phyloP scores from a whole-genome alignment of 2,113 vertebrate genomes.

The Ammodytes marinus region DNA sequence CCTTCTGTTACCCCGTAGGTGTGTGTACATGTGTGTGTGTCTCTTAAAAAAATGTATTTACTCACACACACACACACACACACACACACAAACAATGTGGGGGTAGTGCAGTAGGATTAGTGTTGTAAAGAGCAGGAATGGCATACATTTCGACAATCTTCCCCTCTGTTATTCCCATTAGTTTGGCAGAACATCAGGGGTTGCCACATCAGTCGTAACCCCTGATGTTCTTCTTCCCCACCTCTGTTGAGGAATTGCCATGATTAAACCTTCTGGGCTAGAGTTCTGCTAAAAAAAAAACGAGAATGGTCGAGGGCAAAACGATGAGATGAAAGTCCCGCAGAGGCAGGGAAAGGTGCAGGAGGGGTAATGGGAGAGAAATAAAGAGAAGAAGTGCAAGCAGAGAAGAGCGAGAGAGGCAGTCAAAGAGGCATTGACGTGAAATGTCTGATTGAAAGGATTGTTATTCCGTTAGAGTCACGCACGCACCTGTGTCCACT shows the following conservation, averaged over 20 bases:
- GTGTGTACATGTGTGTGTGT: background rate
- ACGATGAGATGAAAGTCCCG: slow-evolving; percentile 11
- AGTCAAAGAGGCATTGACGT: slow-evolving; percentile 19
- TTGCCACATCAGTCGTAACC: slow-evolving; percentile 22
- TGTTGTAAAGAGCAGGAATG: slow-evolving; percentile 11
- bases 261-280: slow-evolving; percentile 23
- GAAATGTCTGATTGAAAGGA: slow-evolving; percentile 27
- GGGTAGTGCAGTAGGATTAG: background rate
- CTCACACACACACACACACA: background rate
- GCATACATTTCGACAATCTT: background rate
- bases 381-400: background rate
- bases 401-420: background rate
- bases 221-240: slow-evolving; percentile 4
- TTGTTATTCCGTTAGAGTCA: slow-evolving; percentile 7
- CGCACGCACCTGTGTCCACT: slow-evolving; percentile 27
- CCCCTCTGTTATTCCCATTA: slow-evolving; percentile 35
- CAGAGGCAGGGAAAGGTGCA: slow-evolving; percentile 20
- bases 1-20: background rate
- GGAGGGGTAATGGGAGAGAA: background rate
- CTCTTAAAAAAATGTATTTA: slow-evolving; percentile 27
- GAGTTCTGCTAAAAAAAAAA: slow-evolving; percentile 13
- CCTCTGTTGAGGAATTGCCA: slow-evolving; percentile 19
- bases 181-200: slow-evolving; percentile 25
- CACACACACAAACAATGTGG: background rate
- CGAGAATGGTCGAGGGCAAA: background rate